phyloP scores from a whole-genome alignment of 2,797 vertebrate species.

The Syngnathus rostellatus region DNA sequence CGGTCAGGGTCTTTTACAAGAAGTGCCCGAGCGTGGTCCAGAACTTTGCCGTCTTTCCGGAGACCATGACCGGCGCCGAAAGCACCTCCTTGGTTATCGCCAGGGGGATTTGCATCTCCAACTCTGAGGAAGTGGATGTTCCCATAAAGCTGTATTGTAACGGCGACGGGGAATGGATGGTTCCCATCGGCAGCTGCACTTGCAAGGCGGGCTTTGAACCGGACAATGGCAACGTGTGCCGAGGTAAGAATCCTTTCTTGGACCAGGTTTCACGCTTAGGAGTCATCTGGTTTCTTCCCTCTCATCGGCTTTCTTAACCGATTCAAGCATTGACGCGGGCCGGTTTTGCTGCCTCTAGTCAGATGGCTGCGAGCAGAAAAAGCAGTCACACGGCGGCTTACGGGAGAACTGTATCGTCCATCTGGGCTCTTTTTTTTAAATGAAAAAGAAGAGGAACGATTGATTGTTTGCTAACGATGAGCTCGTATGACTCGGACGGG shows the following conservation, averaged over 20 bases:
- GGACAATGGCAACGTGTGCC: constrained; percentile 87
- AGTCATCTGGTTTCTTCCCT: no score
- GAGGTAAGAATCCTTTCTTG: constrained; percentile 74
- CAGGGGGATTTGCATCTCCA: constrained; percentile 86
- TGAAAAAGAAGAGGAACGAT: no score
- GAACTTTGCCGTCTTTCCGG: constrained; percentile 94
- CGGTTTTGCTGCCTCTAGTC: no score
- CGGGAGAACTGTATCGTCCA: no score
- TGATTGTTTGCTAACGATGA: no score
- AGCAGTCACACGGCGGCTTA: no score
- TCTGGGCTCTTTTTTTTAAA: no score
- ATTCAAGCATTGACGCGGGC: no score
- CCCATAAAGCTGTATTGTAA: constrained; percentile 99
- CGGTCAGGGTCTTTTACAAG: constrained; percentile 95
- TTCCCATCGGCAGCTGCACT: constrained; percentile 93
- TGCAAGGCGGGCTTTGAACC: constrained; percentile 95
- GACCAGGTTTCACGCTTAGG: background rate
- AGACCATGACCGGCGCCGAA: constrained; percentile 95
- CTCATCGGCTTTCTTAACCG: no score
- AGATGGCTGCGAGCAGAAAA: no score
- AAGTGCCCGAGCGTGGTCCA: constrained; percentile 96
- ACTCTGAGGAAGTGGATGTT: constrained; percentile 91
- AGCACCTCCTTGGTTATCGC: constrained; percentile 96
- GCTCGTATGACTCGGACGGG: no score
- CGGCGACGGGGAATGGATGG: constrained; percentile 97